phyloP scores from a whole-genome alignment of 2,888 invertebrate genomes.

The Elgonia sp. region DNA sequence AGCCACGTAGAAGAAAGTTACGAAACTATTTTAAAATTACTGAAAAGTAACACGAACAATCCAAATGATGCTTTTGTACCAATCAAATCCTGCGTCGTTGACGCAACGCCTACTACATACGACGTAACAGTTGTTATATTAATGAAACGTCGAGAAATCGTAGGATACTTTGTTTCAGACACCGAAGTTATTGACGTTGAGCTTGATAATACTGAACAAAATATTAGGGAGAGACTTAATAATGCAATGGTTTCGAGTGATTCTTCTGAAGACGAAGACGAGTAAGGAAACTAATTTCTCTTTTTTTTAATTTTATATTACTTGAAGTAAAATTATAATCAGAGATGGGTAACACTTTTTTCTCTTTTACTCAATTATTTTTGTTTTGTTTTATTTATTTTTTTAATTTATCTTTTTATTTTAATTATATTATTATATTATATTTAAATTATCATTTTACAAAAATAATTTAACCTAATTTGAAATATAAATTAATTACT shows the following conservation, averaged over 20 bases:
- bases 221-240: background rate
- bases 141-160: slow-evolving; percentile 43
- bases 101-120: slow-evolving; percentile 45
- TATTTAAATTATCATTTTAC: too few species aligned
- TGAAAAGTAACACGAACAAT: background rate
- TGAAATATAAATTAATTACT: too few species aligned
- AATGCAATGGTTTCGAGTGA: slow-evolving; percentile 10
- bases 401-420: too few species aligned
- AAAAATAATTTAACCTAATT: too few species aligned
- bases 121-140: slow-evolving; percentile 48
- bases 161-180: background rate
- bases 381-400: too few species aligned
- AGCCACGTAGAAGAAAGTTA: slow-evolving; percentile 46
- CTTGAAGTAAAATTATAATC: too few species aligned
- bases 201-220: slow-evolving; percentile 1
- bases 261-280: slow-evolving; percentile 36
- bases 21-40: slow-evolving; percentile 46
- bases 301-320: too few species aligned
- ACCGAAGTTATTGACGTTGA: slow-evolving; percentile 22
- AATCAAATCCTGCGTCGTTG: slow-evolving; percentile 48
- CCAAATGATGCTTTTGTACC: slow-evolving; percentile 44
- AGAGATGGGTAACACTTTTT: too few species aligned
- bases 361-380: too few species aligned
- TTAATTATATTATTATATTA: too few species aligned
- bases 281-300: too few species aligned